Evolutionary conservation across 2,797 vertebrate species (phyloP).

Genomic region (Spheniscus humboldti): DNA sequence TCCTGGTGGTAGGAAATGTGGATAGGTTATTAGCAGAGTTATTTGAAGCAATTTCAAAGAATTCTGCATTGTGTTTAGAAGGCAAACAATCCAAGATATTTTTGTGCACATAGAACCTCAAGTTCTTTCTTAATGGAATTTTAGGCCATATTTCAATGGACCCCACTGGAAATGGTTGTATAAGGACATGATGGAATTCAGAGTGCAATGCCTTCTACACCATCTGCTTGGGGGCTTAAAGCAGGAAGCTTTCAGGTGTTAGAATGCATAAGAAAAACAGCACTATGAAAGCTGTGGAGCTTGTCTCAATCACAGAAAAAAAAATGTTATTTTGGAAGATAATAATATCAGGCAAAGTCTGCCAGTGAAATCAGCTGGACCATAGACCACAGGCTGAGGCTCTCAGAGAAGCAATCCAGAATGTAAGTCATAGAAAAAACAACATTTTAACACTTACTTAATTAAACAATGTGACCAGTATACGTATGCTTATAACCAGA

Average conservation of each 20-base stretch:
- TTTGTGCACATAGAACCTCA: neutral
- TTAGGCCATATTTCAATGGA: neutral
- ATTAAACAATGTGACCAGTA: neutral
- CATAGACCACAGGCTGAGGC: neutral
- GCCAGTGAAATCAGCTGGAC: neutral
- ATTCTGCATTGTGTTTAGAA: neutral
- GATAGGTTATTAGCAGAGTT: neutral
- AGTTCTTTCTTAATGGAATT: neutral
- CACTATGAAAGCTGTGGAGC: neutral
- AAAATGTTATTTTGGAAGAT: neutral
- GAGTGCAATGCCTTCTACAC: neutral
- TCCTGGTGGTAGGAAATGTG: neutral
- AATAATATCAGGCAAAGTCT: neutral
- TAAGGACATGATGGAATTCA: neutral
- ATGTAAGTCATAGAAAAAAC: neutral
- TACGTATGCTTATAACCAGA: neutral
- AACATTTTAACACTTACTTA: neutral
- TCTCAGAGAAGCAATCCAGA: neutral
- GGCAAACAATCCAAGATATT: neutral
- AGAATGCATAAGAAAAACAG: neutral
- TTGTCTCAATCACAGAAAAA: neutral
- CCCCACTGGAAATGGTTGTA: neutral
- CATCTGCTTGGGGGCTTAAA: neutral
- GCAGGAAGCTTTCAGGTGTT: neutral
- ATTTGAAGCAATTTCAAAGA: neutral